Base-by-base conservation (phyloP, 1,140 invertebrate species). In the Babylonia areolata region DNA sequence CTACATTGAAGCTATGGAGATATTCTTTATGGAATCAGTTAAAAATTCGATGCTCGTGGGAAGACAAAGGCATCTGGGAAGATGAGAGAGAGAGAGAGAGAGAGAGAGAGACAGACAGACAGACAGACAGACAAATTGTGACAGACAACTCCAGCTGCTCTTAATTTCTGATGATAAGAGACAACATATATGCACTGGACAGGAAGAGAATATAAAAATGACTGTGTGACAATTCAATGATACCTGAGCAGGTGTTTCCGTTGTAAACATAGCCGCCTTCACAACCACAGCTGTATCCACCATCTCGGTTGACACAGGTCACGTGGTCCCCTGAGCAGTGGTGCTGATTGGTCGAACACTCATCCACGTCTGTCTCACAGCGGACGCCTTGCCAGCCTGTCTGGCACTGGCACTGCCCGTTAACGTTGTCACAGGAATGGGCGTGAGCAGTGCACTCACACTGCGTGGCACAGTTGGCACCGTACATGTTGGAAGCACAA, bases 241-340 rank as follows among this genome's bases (percentile, higher is more conserved):
- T n/a, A n/a, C n/a, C 73, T 20, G 33, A 35, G 73, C 73, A 77
- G 73, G 37, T 31, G n/a, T 71, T 40, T 23, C 11, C n/a, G 20
- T 40, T 69, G 37, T 78, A 51, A 20, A 0, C 39, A 81, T 84
- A 87, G 2, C 86, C 86, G 6, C 20, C 20, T 9, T 84, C 42
- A 80, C 88, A 89, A 11, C 51, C 54, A 86, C 98, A 99, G 23
- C 94, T 95, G 92, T 96, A 98, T 23, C 96, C 96, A 17, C 98
- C 97, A 28, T 96, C 95, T 46, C 95, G 94, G 93, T 98, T 98
- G 0, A 95, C 95, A 91, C 98, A 99, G 35, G 64, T 39, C 20
- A 69, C 73, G 39, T 80, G 71, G 51, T 51, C 51, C 9, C 84
- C 84, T n/a, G 42, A 51, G 51, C 77, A 78, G 54, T 31, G n/a